Conservation (phyloP, 2,113 vertebrate genomes). For the Astur gentilis region DNA sequence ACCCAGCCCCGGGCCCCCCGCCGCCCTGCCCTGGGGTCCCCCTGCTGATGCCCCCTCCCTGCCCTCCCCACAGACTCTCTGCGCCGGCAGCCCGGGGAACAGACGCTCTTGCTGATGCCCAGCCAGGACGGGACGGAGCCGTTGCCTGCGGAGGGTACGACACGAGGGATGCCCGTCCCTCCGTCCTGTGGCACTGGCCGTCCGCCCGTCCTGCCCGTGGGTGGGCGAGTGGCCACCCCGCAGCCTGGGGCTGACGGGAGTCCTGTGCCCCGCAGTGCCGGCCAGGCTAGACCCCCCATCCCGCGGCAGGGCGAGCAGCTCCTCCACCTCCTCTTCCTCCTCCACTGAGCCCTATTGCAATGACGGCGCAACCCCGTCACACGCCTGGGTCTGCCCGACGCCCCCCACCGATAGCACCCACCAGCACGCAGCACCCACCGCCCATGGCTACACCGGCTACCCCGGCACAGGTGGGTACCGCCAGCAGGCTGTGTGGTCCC, state of each 20-base stretch:
- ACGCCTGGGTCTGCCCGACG: not conserved
- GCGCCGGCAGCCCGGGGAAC: conserved; percentile 18
- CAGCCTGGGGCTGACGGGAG: not conserved
- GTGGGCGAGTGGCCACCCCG: rapidly evolving
- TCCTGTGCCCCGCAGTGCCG: not conserved
- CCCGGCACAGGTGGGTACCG: not conserved
- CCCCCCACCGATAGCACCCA: not conserved
- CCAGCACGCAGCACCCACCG: not conserved
- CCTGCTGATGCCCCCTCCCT: not conserved
- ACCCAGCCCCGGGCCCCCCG: rapidly evolving
- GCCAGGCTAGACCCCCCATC: not conserved
- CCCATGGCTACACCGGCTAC: not conserved
- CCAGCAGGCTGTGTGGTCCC: rapidly evolving
- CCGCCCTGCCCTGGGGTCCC: not conserved
- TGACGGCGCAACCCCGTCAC: rapidly evolving
- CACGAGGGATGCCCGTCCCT: rapidly evolving
- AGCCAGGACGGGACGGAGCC: not conserved
- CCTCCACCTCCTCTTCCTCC: conserved; percentile 15
- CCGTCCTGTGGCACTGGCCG: not conserved
- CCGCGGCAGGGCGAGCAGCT: not conserved
- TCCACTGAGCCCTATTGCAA: conserved; percentile 36
- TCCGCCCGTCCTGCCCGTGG: not conserved
- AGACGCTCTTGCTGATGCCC: not conserved
- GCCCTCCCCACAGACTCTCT: conserved; percentile 59
- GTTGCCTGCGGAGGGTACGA: not conserved